A percentile compares a stretch with the other conserved stretches of the same genome.
phyloP scores from a whole-genome alignment of 2,888 invertebrate genomes.

The Drymonia ruficornis region DNA sequence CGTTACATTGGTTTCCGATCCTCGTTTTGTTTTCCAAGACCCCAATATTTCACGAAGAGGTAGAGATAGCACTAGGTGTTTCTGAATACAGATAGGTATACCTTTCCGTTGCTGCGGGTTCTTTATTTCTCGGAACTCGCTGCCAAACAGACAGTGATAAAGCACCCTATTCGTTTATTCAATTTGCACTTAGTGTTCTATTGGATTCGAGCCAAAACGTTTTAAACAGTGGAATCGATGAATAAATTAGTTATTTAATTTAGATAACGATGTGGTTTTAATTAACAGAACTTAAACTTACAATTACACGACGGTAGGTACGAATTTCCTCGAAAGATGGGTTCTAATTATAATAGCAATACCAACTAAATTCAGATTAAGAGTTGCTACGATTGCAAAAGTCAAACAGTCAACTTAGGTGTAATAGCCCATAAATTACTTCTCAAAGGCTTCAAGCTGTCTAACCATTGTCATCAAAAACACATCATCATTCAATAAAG shows the following conservation, averaged over 20 bases:
- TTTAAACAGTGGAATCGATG: conserved; percentile 44
- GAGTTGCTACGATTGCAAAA: no score
- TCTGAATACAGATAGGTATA: conserved; percentile 4
- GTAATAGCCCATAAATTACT: conserved; percentile 16
- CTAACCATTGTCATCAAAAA: conserved; percentile 49
- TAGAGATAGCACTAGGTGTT: conserved; percentile 8
- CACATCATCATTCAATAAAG: conserved; percentile 50
- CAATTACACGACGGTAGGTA: background rate
- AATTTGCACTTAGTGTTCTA: conserved; percentile 47
- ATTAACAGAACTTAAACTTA: background rate
- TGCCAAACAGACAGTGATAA: conserved; percentile 47
- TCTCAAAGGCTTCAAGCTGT: conserved; percentile 26
- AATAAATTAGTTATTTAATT: background rate
- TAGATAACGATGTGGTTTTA: background rate
- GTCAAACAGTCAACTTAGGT: background rate
- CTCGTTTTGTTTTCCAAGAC: background rate
- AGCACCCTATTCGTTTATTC: conserved; percentile 54
- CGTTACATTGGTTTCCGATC: conserved; percentile 2
- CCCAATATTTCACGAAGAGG: conserved; percentile 9
- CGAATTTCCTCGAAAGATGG: background rate
- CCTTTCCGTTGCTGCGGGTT: conserved; percentile 18
- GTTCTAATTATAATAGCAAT: no score
- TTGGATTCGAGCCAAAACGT: conserved; percentile 54
- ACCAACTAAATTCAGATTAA: no score
- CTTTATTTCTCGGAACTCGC: conserved; percentile 30